Evolutionary conservation across 2,113 vertebrate species (phyloP), one percentile per base, ranked within the genome.

Genomic region (Limanda limanda): DNA sequence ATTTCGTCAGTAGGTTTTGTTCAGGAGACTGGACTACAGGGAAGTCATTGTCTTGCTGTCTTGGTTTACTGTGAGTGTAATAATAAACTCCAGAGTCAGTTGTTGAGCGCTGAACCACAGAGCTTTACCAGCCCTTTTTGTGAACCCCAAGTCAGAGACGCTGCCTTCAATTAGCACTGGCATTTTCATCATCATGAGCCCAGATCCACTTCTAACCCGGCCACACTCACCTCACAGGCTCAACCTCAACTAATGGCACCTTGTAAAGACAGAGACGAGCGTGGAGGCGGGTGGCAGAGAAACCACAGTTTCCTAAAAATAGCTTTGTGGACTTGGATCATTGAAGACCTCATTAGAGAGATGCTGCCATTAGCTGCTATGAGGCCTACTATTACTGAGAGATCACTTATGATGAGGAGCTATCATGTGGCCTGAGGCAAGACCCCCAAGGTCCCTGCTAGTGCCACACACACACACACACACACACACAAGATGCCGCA

Each of bases 391-490:
- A 89, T 89, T 87, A 87, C 79, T 48, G 45, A 68, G 52, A 64
- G 58, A 77, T 81, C 74, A 60, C 56, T 47, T 51, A 62, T 64
- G 67, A 79, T 74, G 68, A 81, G 78, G 75, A 67, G 80, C 77
- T 79, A 61, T 81, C 62, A 79, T 86, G 85, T 87, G 85, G 85
- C 78, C 78, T 75, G 80, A 79, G 75, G 80, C 68, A 60, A 82
- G 74, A 81, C 82, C 82, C 80, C 78, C 77, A 76, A 78, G 74
- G 78, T 31, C 67, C 62, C 71, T 76, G 24, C 42, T 57, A 2
- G 58, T 68, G 72, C 40, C 69, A 58, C 68, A 72, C 56, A 60
- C 74, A 65, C 72, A 71, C 68, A 63, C 61, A 68, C 68, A 76
- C 76, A 71, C 61, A 37, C 42, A 68, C 57, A 76, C 70, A 74